Conservation (phyloP, 2,113 vertebrate species). For the Taxidea taxus region DNA sequence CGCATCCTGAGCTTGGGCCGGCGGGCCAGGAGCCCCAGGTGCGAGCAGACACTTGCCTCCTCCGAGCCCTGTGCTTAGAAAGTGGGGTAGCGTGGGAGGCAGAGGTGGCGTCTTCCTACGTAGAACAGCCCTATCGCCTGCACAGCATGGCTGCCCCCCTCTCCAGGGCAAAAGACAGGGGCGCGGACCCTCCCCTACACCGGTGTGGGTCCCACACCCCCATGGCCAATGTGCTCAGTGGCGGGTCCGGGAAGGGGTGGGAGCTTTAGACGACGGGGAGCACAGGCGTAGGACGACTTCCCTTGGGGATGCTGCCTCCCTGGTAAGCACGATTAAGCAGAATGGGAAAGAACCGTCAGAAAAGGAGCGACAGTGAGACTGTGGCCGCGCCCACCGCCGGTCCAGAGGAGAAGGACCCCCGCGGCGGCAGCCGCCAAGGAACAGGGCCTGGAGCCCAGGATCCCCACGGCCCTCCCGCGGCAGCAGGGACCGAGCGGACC, state of each 20-base stretch:
- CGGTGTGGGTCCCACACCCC: too few species aligned
- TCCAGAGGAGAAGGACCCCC: too few species aligned
- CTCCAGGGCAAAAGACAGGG: background rate
- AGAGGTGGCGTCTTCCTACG: background rate
- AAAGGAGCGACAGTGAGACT: too few species aligned
- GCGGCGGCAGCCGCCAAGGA: too few species aligned
- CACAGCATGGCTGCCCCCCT: background rate
- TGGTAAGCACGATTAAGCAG: background rate
- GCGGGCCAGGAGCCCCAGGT: too few species aligned
- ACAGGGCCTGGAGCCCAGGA: background rate
- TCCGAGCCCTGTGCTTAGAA: too few species aligned
- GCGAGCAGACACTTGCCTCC: too few species aligned
- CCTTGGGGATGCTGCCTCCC: background rate
- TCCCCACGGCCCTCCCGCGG: rapidly evolving
- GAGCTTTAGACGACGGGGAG: background rate
- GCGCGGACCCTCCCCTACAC: background rate
- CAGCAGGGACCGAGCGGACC: background rate
- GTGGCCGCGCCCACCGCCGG: too few species aligned
- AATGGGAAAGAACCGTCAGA: too few species aligned
- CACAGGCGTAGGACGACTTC: too few species aligned
- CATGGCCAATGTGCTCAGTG: background rate
- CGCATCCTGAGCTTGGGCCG: too few species aligned
- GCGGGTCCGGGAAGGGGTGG: rapidly evolving
- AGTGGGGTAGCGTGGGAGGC: background rate
- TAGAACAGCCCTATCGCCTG: rapidly evolving